phyloP scores from a whole-genome alignment of 2,888 invertebrate genomes.

The Onchidella celtica region DNA sequence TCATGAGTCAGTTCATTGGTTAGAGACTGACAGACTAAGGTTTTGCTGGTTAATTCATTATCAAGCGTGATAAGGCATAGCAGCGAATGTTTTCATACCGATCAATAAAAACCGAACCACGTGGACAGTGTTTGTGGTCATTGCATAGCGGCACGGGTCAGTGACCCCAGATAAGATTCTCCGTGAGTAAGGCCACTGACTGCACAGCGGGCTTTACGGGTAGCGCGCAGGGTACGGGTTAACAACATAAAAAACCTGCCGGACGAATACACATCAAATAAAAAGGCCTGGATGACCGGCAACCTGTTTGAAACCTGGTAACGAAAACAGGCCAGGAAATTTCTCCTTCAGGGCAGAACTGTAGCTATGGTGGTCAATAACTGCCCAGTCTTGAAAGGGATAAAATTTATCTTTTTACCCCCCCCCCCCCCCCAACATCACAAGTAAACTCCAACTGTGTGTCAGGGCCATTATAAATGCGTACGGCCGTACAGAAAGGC shows the following conservation, averaged over 20 bases:
- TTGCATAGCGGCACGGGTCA: no score
- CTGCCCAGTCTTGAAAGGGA: neutral
- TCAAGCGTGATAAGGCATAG: no score
- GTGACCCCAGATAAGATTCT: no score
- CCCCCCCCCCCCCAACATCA: constrained; percentile 29
- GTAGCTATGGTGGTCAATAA: neutral
- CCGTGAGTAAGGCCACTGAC: no score
- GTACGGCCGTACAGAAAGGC: neutral
- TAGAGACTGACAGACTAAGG: no score
- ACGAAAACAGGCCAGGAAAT: neutral
- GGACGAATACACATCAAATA: constrained; percentile 28
- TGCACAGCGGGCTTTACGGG: no score
- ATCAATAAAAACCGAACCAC: no score
- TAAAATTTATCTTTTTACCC: neutral
- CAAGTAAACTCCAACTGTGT: neutral
- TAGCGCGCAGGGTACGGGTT: no score
- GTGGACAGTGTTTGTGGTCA: no score
- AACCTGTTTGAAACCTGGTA: neutral
- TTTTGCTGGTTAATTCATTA: no score
- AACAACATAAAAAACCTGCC: constrained; percentile 44
- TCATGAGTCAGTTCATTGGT: no score
- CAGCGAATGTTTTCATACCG: no score
- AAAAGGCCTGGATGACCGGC: neutral
- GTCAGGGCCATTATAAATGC: neutral
- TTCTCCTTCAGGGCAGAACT: neutral